Evolutionary conservation across 2,797 vertebrate species (phyloP).

Genomic region (Pseudochromis fuscus): DNA sequence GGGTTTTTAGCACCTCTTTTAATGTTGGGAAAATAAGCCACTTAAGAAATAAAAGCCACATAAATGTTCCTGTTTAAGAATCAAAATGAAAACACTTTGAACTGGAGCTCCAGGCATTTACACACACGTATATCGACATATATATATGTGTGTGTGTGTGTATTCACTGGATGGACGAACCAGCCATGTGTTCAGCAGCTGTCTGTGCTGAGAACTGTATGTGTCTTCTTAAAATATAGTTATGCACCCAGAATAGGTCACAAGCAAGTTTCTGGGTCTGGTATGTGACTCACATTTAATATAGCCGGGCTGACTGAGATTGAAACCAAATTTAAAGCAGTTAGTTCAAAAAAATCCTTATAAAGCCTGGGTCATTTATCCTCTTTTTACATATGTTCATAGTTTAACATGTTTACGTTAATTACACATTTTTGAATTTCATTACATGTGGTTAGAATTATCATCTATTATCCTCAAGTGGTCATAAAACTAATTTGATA

Average conservation of each 20-base stretch:
- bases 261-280: constrained; percentile 22
- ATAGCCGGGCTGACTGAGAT: constrained; percentile 19
- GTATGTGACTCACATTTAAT: constrained; percentile 25
- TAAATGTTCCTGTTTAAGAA: constrained; percentile 27
- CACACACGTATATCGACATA: no score
- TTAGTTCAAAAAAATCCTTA: constrained; percentile 16
- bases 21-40: constrained; percentile 16
- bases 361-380: constrained; percentile 7
- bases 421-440: background rate
- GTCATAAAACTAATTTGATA: background rate
- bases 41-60: constrained; percentile 10
- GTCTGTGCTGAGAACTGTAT: constrained; percentile 42
- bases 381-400: constrained; percentile 17
- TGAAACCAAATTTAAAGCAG: constrained; percentile 39
- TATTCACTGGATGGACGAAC: constrained; percentile 16
- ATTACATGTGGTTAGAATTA: constrained; percentile 25
- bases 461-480: constrained; percentile 1
- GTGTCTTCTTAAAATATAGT: constrained; percentile 55
- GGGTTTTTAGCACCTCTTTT: constrained; percentile 33
- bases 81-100: constrained; percentile 30
- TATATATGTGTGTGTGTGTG: no score
- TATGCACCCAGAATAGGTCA: constrained; percentile 30
- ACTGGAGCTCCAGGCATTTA: background rate
- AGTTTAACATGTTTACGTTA: background rate
- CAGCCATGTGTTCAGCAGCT: constrained; percentile 57